Evolutionary conservation across 2,888 invertebrate genomes (phyloP).

Genomic region (Argyresthia goedartella): DNA sequence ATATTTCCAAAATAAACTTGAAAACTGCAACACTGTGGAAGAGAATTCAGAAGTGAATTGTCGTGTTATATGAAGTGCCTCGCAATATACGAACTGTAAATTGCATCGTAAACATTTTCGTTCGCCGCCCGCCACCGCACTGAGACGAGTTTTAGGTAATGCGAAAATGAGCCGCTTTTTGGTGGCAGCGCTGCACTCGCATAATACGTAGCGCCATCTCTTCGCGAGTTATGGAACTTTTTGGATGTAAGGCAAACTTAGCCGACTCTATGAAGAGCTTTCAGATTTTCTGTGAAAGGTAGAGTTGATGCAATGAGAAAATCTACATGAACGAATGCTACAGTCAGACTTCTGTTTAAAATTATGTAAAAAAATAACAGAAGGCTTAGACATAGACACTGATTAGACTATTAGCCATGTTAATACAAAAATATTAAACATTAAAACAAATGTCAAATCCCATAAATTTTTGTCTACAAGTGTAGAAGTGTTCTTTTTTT

Average conservation of each 20-base stretch:
- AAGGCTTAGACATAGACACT: too few species aligned
- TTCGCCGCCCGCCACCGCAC: constrained; percentile 25
- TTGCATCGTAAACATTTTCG: constrained; percentile 57
- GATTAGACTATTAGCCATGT: too few species aligned
- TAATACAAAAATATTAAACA: too few species aligned
- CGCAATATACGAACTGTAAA: constrained; percentile 60
- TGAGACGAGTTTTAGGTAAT: neutral
- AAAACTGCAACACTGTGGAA: neutral
- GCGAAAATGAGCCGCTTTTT: constrained; percentile 23
- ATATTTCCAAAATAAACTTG: too few species aligned
- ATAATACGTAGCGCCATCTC: constrained; percentile 38
- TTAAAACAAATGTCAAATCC: too few species aligned
- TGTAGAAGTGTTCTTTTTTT: too few species aligned
- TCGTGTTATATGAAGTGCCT: constrained; percentile 54
- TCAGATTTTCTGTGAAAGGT: neutral
- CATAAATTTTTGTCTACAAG: too few species aligned
- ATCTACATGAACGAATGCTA: too few species aligned
- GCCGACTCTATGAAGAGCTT: neutral
- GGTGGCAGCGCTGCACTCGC: constrained; percentile 16
- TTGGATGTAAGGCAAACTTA: neutral
- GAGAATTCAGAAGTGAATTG: constrained; percentile 41
- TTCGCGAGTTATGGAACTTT: constrained; percentile 28
- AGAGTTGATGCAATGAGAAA: neutral
- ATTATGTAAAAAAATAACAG: too few species aligned
- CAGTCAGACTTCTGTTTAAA: too few species aligned